Base-by-base conservation (phyloP, 2,797 vertebrate genomes). In the Gymnocypris eckloni region DNA sequence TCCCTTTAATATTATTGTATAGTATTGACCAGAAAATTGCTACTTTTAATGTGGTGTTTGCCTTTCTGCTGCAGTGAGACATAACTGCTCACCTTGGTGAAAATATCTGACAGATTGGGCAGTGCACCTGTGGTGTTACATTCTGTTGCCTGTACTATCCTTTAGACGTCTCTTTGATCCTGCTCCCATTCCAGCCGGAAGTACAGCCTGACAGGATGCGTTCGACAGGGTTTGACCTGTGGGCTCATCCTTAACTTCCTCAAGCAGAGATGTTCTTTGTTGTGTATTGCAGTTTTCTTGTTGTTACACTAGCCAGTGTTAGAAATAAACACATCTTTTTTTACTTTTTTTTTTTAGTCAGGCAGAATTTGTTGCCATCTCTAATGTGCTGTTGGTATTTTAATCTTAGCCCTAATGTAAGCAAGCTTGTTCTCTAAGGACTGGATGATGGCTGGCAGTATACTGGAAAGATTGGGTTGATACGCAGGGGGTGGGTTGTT, bases 71-170 rank as follows among this genome's bases (percentile, higher is more conserved):
- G 4, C 41, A 33, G 64, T 18, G 3, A 37, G 64, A 52, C 43
- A 22, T 33, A 81, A 10, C 45, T 70, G 48, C 48, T 81, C 13
- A 70, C 66, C 33, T 81, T 54, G 66, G 33, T 54, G 48, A 70
- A 50, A 52, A 52, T 81, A 69, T 67, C 59, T n/a, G 45, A n/a
- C 66, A 81, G 79, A 41, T 81, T 81, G 45, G 37, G 25, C 13
- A 12, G 67, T 22, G 25, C 52, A 71, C 80, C 66, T 71, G 9
- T 4, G 13, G 67, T 43, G 67, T 54, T 70, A 7, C 67, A 41
- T 28, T 82, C 80, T 56, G 67, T 52, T 81, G 50, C 11, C 33
- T 10, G 11, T n/a, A 61, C 15, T 43, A 9, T 43, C 22, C 50
- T 71, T 82, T 25, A 25, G 25, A 41, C n/a, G 33, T 56, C 48